Conservation (phyloP, 1,140 invertebrate species). For the Saccostrea glomerata region DNA sequence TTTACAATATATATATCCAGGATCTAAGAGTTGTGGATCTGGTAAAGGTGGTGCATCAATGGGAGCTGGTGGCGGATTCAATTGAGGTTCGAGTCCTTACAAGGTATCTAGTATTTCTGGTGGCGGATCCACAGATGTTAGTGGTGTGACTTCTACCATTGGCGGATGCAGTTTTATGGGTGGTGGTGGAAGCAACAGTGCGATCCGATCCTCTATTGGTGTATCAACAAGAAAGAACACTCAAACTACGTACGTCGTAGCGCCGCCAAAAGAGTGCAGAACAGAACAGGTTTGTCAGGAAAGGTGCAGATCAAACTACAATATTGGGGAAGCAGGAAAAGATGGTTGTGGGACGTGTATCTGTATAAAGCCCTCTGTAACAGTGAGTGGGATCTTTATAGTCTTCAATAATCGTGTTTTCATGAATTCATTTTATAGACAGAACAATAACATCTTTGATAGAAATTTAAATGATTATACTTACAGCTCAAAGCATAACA, state of each 20-base stretch:
- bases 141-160: background rate
- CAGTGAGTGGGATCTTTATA: background rate
- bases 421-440: too few species aligned
- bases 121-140: background rate
- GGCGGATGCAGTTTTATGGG: too few species aligned
- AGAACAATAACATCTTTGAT: too few species aligned
- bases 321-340: conserved; percentile 17
- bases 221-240: background rate
- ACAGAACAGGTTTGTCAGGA: conserved; percentile 42
- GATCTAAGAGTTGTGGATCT: too few species aligned
- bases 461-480: too few species aligned
- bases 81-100: background rate
- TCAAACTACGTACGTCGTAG: conserved; percentile 41
- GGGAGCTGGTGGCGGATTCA: background rate
- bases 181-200: background rate
- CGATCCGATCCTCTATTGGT: background rate
- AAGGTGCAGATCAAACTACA: conserved; percentile 40
- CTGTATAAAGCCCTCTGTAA: conserved; percentile 39
- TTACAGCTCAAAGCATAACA: too few species aligned
- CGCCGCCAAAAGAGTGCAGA: conserved; percentile 41
- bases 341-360: conserved; percentile 47
- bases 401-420: too few species aligned
- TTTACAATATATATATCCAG: background rate
- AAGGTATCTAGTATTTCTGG: background rate
- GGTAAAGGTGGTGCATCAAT: conserved; percentile 9